Evolutionary conservation across 37 sponge, comb jelly and placozoan genomes (phyloP).

Genomic region (Theonella swinhoei): DNA sequence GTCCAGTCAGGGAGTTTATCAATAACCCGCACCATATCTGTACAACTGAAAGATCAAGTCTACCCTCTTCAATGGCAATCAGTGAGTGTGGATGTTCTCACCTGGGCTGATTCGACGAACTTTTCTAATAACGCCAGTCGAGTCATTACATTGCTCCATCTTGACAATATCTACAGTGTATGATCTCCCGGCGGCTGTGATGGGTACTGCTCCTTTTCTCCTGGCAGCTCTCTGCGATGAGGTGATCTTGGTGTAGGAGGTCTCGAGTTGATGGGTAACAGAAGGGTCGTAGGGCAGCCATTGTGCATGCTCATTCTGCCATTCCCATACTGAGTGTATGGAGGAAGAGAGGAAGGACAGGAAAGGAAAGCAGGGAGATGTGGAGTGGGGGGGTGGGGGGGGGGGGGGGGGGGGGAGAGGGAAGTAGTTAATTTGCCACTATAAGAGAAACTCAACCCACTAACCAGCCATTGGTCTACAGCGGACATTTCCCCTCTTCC

Average conservation of each 20-base stretch:
- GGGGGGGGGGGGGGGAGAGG: constrained; percentile 1
- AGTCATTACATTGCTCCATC: constrained; percentile 63
- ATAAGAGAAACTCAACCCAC: not conserved
- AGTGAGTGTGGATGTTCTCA: no score
- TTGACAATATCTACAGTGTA: constrained; percentile 47
- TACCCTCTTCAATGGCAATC: no score
- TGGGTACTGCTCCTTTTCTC: not conserved
- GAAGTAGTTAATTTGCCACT: not conserved
- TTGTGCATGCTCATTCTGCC: constrained; percentile 53
- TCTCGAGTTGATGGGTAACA: constrained; percentile 38
- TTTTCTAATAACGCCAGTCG: constrained; percentile 32
- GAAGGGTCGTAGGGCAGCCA: constrained; percentile 38
- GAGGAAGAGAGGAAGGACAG: not conserved
- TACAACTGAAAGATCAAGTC: no score
- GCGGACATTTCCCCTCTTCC: constrained; percentile 21
- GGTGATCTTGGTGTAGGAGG: not conserved
- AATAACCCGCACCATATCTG: no score
- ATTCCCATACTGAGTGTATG: constrained; percentile 45
- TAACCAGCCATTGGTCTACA: not conserved
- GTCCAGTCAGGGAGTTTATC: no score
- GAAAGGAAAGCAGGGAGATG: not conserved
- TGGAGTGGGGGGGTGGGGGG: not conserved
- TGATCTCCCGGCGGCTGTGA: constrained; percentile 37
- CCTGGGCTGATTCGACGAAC: constrained; percentile 33
- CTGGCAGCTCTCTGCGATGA: not conserved